phyloP scores from a whole-genome alignment of 2,113 vertebrate genomes.

The Indri indri region DNA sequence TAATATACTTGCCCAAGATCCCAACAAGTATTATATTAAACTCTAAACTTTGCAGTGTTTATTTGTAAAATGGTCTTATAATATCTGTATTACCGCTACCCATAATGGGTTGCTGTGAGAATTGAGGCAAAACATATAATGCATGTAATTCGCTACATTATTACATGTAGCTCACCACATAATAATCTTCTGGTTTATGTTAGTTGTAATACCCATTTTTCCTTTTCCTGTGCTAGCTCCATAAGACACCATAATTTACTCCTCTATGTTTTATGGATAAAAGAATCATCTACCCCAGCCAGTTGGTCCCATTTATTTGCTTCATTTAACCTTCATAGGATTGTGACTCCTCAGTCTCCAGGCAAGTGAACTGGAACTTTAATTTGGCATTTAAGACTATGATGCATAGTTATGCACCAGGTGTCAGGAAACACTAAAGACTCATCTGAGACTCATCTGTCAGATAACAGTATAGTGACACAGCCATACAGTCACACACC shows the following conservation, averaged over 20 bases:
- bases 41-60: neutral
- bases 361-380: neutral
- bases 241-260: neutral
- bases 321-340: neutral
- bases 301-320: neutral
- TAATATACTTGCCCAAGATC: neutral
- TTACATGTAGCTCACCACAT: neutral
- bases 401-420: neutral
- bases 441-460: neutral
- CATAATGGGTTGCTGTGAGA: neutral
- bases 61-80: neutral
- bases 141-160: neutral
- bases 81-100: neutral
- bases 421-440: neutral
- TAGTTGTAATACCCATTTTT: neutral
- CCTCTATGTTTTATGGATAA: neutral
- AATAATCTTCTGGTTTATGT: neutral
- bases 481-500: rapidly evolving
- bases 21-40: neutral
- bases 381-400: neutral
- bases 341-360: neutral
- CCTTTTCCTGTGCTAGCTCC: neutral
- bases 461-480: too few species aligned
- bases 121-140: neutral
- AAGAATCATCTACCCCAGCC: neutral